Base-by-base conservation (phyloP, 1,140 invertebrate genomes). In the Spodoptera litura region DNA sequence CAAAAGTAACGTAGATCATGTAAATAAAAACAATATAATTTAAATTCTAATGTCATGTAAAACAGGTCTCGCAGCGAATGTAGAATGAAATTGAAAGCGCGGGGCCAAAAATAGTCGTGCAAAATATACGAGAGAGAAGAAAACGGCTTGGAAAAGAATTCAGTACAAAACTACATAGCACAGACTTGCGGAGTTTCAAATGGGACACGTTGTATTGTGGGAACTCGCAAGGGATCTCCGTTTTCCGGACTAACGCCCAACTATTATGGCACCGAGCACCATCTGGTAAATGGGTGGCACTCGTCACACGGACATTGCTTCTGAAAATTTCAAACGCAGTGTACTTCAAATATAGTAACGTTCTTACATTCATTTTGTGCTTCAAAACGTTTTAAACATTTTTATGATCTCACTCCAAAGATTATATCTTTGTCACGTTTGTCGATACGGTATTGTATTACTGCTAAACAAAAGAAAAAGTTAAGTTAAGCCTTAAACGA, bases 121-220 rank as follows among this genome's bases (percentile, higher is more conserved):
- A 71, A 71, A 71, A 71, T 71, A 53, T 44, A 71, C 27, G 53
- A 71, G 68, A 31, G 52, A 70, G 66, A 71, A 11, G 52, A 38
- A 71, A 71, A 70, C 66, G 68, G 13, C 35, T 73, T 73, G 59
- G n/a, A 58, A 73, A 73, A 73, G 71, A 73, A 73, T 73, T 20
- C 31, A 59, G 38, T 38, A 61, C 71, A 73, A 73, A 59, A 73
- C 71, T 59, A 73, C 38, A 44, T 44, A 44, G 49, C 44, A 53
- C 13, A 31, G 73, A 49, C 49, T 31, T 35, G 73, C 27, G 12
- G 58, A 64, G 73, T 75, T 75, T 35, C 12, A 75, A 75, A 75
- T 75, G 59, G 73, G 49, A 64, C 58, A 75, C 49, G 38, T 35
- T 58, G 53, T 61, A 64, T 75, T 75, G 73, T 75, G 73, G 66